phyloP scores from a whole-genome alignment of 2,888 invertebrate genomes.

The Drosophila birchii region DNA sequence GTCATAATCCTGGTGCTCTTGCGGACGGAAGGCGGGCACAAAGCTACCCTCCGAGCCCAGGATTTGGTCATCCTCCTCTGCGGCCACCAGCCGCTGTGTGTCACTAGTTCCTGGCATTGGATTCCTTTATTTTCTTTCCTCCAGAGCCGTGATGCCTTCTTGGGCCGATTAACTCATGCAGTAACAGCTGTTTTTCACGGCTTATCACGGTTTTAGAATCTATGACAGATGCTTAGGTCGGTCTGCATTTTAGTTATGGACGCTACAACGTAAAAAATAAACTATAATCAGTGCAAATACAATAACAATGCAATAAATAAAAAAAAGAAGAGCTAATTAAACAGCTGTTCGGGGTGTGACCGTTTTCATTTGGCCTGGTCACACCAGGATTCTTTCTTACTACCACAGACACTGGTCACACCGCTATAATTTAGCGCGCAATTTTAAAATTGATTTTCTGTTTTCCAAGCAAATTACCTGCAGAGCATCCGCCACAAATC shows the following conservation, averaged over 20 bases:
- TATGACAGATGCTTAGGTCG: background rate
- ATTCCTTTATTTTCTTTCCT: background rate
- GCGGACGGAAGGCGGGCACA: slow-evolving; percentile 59
- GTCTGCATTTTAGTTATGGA: slow-evolving; percentile 5
- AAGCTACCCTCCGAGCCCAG: slow-evolving; percentile 36
- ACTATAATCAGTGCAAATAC: slow-evolving; percentile 1
- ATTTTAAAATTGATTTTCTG: background rate
- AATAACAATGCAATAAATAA: slow-evolving; percentile 12
- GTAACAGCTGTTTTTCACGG: slow-evolving; percentile 1
- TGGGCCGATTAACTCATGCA: background rate
- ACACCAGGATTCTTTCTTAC: background rate
- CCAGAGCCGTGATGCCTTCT: background rate
- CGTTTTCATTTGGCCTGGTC: background rate
- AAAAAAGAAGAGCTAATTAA: slow-evolving; percentile 1
- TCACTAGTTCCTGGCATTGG: slow-evolving; percentile 25
- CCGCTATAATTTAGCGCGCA: background rate
- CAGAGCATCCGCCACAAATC: slow-evolving; percentile 56
- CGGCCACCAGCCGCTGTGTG: slow-evolving; percentile 25
- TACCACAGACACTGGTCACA: background rate
- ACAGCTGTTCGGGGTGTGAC: slow-evolving; percentile 4
- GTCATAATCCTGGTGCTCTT: slow-evolving; percentile 18
- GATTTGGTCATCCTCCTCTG: slow-evolving; percentile 35
- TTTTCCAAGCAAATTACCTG: slow-evolving; percentile 5
- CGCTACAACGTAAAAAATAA: slow-evolving; percentile 8
- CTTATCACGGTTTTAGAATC: background rate